Percentiles rank a stretch among this genome's conserved stretches.
These are phyloP conservation scores for Nysson spinosus DNA, from an alignment of 2,888 invertebrate genomes.

Conservation along the genomic window DNA sequence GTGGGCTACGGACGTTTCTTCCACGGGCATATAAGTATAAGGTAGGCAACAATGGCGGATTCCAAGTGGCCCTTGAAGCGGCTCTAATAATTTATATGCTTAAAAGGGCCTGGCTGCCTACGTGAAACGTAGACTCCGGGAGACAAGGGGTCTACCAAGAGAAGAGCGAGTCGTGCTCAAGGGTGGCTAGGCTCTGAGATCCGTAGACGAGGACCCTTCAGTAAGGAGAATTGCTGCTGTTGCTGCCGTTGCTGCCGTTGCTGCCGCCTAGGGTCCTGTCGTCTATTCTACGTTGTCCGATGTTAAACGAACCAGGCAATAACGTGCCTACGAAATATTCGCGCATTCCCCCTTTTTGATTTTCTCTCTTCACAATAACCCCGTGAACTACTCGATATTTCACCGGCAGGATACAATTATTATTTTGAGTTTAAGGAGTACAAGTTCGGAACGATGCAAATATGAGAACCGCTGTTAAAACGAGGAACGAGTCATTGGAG, in stretches of 20 bases:
- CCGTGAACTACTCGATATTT: too few species aligned
- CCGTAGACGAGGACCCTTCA: conserved; percentile 66
- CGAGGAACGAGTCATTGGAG: conserved; percentile 53
- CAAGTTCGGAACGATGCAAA: neutral
- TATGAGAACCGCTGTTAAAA: conserved; percentile 51
- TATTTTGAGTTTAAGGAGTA: neutral
- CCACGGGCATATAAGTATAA: conserved; percentile 49
- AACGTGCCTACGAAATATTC: conserved; percentile 30
- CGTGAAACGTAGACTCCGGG: conserved; percentile 63
- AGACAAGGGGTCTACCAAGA: conserved; percentile 53
- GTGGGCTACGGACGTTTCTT: conserved; percentile 51
- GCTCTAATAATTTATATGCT: conserved; percentile 75
- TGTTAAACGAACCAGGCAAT: conserved; percentile 44
- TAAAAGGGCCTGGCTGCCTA: conserved; percentile 64
- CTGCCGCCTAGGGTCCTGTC: conserved; percentile 56
- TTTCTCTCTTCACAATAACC: too few species aligned
- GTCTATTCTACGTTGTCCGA: conserved; percentile 40
- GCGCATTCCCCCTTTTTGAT: neutral
- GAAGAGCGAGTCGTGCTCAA: conserved; percentile 70
- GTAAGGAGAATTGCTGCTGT: conserved; percentile 60
- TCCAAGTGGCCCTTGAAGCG: conserved; percentile 70
- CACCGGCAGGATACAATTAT: too few species aligned
- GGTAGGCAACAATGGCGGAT: conserved; percentile 61
- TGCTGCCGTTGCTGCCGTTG: conserved; percentile 53
- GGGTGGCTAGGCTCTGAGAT: conserved; percentile 60